These are phyloP conservation scores for Tyrophagus putrescentiae DNA, from an alignment of 1,140 invertebrate genomes.

Conservation along the genomic window DNA sequence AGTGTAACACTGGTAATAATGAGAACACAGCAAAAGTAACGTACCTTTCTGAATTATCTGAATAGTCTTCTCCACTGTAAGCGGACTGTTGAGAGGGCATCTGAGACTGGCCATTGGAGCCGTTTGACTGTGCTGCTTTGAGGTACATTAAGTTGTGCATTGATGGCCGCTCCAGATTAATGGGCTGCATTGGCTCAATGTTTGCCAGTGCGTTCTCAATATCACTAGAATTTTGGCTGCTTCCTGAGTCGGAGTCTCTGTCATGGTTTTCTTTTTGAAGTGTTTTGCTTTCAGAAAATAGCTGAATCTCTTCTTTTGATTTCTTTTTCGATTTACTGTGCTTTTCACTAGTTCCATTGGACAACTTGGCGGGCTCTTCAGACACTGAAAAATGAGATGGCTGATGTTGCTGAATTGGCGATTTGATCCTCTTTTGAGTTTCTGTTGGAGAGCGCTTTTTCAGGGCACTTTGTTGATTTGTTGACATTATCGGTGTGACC, in stretches of 20 bases:
- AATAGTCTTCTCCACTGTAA: background rate
- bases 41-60: slow-evolving; percentile 6
- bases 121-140: background rate
- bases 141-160: background rate
- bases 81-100: background rate
- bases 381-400: no score
- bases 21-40: background rate
- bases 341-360: background rate
- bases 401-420: no score
- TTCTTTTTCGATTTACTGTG: background rate
- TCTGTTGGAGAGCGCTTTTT: background rate
- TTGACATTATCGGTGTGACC: slow-evolving; percentile 17
- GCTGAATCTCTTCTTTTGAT: no score
- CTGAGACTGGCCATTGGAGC: background rate
- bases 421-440: background rate
- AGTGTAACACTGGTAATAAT: background rate
- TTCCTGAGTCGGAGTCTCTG: background rate
- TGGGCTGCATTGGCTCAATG: slow-evolving; percentile 16
- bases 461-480: background rate
- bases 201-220: slow-evolving; percentile 10
- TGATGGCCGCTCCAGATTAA: slow-evolving; percentile 1
- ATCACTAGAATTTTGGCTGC: background rate
- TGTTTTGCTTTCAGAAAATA: no score
- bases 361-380: background rate
- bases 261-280: no score